Base-by-base conservation (phyloP, 2,797 vertebrate species). In the Danio jaintianensis region DNA sequence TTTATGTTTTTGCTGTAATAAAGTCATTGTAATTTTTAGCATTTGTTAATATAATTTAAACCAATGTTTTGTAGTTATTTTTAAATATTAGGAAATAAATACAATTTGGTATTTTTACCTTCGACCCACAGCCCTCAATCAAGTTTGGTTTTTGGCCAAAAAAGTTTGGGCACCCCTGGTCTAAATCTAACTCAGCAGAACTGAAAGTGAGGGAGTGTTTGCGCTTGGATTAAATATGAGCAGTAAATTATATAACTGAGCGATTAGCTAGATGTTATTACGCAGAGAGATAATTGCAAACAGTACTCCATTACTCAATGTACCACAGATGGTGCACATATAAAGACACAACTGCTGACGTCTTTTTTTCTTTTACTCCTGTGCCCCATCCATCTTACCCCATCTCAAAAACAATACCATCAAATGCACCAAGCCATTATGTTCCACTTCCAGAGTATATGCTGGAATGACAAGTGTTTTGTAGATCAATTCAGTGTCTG, bases 221-320 rank as follows among this genome's bases (percentile, higher is more conserved):
- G 53, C 15, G 7, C 15, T 52, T 16, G 42, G 16, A 40, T 15
- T 36, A 48, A 22, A 64, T 69, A 36, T 58, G 62, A 58, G 11
- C 11, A 52, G 29, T 56, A 79, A 63, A 52, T 70, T 29, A 58
- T 68, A 50, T 78, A 79, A 74, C 48, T 8, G 10, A 47, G 12
- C 64, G 75, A 83, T 86, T 79, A 78, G 18, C 5, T 55, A 50
- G 42, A 81, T 69, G 47, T 59, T 67, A 7, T 61, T n/a, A 62
- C n/a, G 66, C 71, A 74, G 63, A 80, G 53, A 48, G 48, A 12
- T 48, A 69, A 66, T 73, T 68, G 66, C 62, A 85, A 80, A 85
- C 76, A 80, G 77, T 40, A 70, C 20, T 55, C 48, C 58, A 79
- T 84, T 79, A 72, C 79, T 58, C 42, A 73, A 38, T 9, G 2